Evolutionary conservation across 2,888 invertebrate species (phyloP).

Genomic region (Lasius platythorax): DNA sequence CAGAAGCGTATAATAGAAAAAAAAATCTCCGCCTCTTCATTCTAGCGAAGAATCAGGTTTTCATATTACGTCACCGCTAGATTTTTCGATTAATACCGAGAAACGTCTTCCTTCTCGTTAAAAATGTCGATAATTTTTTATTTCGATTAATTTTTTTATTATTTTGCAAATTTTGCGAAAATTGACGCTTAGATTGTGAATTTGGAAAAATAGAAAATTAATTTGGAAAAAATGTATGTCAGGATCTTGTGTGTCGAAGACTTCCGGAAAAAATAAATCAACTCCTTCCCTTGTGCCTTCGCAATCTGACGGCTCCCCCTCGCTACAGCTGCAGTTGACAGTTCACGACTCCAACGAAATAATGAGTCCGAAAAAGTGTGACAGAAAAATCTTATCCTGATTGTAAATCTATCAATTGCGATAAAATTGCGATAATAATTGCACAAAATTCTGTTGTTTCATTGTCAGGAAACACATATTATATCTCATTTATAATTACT

Average conservation of each 20-base stretch:
- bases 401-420: background rate
- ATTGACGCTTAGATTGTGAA: background rate
- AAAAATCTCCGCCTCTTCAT: background rate
- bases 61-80: background rate
- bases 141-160: background rate
- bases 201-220: background rate
- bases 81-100: too few species aligned
- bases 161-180: background rate
- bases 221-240: background rate
- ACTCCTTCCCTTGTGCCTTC: background rate
- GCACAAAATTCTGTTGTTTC: background rate
- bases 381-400: background rate
- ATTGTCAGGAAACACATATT: background rate
- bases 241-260: background rate
- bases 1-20: background rate
- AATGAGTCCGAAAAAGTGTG: background rate
- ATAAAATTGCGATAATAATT: background rate
- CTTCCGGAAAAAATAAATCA: constrained; percentile 59
- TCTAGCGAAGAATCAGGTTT: background rate
- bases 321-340: constrained; percentile 67
- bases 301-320: constrained; percentile 36
- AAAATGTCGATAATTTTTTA: background rate
- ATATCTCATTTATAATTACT: background rate
- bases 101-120: background rate
- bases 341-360: background rate